A percentile compares a stretch with the other conserved stretches of the same genome.
Evolutionary conservation across 2,797 vertebrate species (phyloP).

Genomic region (Coregonus ussuriensis): DNA sequence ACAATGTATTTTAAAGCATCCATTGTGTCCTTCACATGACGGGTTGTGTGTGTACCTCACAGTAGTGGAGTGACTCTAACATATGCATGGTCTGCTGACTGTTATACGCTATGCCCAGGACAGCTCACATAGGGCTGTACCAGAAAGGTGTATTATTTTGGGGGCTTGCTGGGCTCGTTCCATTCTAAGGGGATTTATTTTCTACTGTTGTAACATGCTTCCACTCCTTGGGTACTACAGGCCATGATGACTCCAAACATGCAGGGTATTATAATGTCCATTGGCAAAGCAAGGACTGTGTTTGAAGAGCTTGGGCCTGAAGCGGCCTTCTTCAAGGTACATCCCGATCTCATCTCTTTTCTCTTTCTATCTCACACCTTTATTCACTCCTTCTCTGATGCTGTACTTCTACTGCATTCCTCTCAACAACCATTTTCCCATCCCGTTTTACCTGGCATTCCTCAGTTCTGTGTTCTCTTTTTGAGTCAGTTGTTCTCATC

Average conservation of each 20-base stretch:
- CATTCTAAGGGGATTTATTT: conserved; percentile 54
- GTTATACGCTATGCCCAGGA: conserved; percentile 49
- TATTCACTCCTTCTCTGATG: background rate
- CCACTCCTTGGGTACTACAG: conserved; percentile 69
- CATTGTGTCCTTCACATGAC: too few species aligned
- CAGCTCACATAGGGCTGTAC: background rate
- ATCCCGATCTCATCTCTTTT: conserved; percentile 10
- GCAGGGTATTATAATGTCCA: conserved; percentile 99
- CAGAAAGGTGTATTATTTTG: conserved; percentile 23
- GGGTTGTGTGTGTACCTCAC: conserved; percentile 34
- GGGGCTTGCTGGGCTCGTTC: conserved; percentile 19
- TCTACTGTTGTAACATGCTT: conserved; percentile 72
- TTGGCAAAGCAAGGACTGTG: conserved; percentile 96
- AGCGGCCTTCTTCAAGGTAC: conserved; percentile 99
- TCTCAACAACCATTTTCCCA: conserved; percentile 3
- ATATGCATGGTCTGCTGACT: conserved; percentile 62
- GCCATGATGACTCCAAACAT: conserved; percentile 99
- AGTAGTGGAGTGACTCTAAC: conserved; percentile 53
- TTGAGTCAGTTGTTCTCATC: background rate
- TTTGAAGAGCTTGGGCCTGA: conserved; percentile 98
- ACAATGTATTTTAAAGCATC: too few species aligned
- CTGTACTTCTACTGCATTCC: conserved; percentile 25
- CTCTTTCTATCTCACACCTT: background rate
- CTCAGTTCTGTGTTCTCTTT: background rate
- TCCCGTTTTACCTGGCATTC: background rate